Conservation (phyloP, 2,888 invertebrate genomes). For the Himalopsyche tibetana region DNA sequence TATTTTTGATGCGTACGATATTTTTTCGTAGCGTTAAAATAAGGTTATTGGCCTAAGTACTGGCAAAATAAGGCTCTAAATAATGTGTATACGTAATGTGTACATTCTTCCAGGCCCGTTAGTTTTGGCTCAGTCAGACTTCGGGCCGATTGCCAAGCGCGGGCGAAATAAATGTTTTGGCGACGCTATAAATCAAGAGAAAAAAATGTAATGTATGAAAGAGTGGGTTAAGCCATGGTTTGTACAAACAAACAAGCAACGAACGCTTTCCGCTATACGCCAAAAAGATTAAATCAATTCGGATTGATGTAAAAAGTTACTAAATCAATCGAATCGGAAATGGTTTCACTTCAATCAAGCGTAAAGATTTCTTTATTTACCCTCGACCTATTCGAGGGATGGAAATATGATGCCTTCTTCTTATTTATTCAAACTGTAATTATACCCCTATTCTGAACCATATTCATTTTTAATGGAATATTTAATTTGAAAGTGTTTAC, state of each 20-base stretch:
- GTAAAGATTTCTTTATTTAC: no score
- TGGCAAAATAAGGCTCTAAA: not conserved
- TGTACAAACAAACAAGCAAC: constrained; percentile 17
- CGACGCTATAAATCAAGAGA: constrained; percentile 52
- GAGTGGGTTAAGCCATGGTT: constrained; percentile 50
- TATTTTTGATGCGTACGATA: no score
- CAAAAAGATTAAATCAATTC: not conserved
- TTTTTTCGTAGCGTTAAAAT: not conserved
- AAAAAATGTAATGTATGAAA: constrained; percentile 21
- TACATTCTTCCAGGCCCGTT: constrained; percentile 16
- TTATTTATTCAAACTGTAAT: no score
- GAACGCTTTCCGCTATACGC: not conserved
- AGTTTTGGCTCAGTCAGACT: constrained; percentile 40
- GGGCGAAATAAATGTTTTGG: constrained; percentile 52
- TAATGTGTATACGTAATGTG: not conserved
- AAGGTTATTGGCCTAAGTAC: not conserved
- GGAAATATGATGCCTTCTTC: no score
- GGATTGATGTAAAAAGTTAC: no score
- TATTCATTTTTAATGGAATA: no score
- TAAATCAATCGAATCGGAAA: no score
- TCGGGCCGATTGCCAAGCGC: constrained; percentile 53
- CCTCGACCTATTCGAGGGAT: no score
- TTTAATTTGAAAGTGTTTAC: no score
- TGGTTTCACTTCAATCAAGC: no score
- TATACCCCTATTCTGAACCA: no score